Conservation (phyloP, 2,888 invertebrate species). For the Chironomus tentans region DNA sequence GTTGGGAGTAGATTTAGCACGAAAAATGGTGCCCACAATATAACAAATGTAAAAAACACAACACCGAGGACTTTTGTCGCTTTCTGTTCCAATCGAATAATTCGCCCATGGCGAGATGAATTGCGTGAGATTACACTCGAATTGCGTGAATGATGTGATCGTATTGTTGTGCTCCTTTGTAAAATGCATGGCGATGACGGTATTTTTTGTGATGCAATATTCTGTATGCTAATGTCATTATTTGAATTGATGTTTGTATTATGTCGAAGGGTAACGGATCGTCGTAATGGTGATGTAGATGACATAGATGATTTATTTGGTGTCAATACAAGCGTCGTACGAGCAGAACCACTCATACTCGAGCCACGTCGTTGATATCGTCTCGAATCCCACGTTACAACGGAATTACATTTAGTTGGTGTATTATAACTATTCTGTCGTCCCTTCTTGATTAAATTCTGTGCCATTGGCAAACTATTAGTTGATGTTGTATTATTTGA, state of each 20-base stretch:
- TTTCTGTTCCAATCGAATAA: constrained; percentile 84
- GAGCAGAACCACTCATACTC: constrained; percentile 55
- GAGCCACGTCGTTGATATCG: constrained; percentile 57
- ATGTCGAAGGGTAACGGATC: constrained; percentile 53
- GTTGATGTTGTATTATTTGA: constrained; percentile 34
- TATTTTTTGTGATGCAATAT: constrained; percentile 38
- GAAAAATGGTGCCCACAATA: constrained; percentile 94
- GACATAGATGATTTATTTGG: constrained; percentile 39
- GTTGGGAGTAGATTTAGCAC: constrained; percentile 78
- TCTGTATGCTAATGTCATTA: not conserved
- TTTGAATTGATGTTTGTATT: constrained; percentile 36
- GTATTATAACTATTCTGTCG: constrained; percentile 37
- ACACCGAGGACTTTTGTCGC: constrained; percentile 93
- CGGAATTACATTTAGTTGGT: constrained; percentile 41
- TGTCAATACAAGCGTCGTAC: constrained; percentile 52
- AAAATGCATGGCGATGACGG: constrained; percentile 50
- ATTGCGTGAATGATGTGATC: constrained; percentile 67
- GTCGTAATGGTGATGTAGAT: constrained; percentile 44
- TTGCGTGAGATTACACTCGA: constrained; percentile 74
- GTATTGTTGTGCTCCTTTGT: constrained; percentile 48
- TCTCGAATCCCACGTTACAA: constrained; percentile 67
- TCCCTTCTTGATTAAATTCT: constrained; percentile 35
- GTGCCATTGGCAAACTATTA: constrained; percentile 44
- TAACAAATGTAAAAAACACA: constrained; percentile 89
- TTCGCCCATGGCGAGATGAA: constrained; percentile 72